These are phyloP conservation scores for Meteorus cinctellus DNA, from an alignment of 2,888 invertebrate genomes.

Conservation along the genomic window DNA sequence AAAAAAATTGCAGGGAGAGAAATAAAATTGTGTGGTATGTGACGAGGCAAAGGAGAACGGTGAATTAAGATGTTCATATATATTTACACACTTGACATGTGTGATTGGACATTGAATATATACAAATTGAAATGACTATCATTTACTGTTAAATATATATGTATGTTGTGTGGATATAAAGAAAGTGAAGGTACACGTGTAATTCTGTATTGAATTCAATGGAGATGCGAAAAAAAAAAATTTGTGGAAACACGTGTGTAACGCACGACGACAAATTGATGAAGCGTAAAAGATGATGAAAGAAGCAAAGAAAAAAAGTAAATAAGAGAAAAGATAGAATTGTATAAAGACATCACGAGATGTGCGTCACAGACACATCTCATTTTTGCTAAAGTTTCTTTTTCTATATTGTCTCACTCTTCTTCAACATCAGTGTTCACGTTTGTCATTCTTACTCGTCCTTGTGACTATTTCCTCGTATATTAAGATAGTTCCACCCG, in stretches of 20 bases:
- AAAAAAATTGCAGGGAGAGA: neutral
- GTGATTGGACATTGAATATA: slow-evolving; percentile 53
- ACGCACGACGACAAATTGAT: slow-evolving; percentile 19
- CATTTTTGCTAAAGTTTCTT: neutral
- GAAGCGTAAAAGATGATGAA: slow-evolving; percentile 24
- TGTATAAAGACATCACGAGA: slow-evolving; percentile 4
- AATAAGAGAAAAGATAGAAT: slow-evolving; percentile 5
- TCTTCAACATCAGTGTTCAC: neutral
- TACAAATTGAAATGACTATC: slow-evolving; percentile 54
- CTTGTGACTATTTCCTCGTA: slow-evolving; percentile 13
- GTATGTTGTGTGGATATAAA: neutral
- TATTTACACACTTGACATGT: slow-evolving; percentile 13
- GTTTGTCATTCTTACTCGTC: neutral
- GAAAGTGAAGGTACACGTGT: slow-evolving; percentile 24
- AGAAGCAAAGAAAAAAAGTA: slow-evolving; percentile 5
- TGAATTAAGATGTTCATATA: neutral
- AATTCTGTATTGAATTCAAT: slow-evolving; percentile 18
- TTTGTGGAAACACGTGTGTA: neutral
- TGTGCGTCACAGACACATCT: slow-evolving; percentile 12
- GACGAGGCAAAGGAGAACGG: neutral
- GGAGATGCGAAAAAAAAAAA: slow-evolving; percentile 22
- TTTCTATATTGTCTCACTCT: neutral
- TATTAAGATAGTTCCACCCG: neutral
- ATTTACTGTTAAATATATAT: slow-evolving; percentile 41
- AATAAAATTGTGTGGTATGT: neutral